Conservation (phyloP, 2,797 vertebrate species). For the Sebastes cheni region DNA sequence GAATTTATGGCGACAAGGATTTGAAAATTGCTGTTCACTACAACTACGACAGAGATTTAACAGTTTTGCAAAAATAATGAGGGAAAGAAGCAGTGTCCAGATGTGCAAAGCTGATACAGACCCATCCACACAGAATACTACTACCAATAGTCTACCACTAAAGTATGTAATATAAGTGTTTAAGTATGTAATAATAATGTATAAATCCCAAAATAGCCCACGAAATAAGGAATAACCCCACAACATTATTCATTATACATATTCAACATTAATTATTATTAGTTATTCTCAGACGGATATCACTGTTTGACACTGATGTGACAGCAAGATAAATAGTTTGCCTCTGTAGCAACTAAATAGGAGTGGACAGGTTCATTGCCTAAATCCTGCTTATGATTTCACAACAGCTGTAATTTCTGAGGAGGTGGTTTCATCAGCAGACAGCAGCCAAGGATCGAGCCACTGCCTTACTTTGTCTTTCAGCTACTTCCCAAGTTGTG, state of each 20-base stretch:
- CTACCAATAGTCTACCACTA: no score
- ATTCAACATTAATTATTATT: no score
- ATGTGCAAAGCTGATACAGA: neutral
- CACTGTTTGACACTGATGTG: no score
- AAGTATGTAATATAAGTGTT: no score
- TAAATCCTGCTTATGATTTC: slow-evolving; percentile 16
- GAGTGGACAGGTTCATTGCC: slow-evolving; percentile 7
- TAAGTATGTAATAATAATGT: no score
- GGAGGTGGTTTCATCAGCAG: neutral
- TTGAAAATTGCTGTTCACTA: neutral
- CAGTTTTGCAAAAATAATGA: neutral
- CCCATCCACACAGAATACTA: neutral
- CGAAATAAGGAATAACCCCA: no score
- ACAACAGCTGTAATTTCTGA: neutral
- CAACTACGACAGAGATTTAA: neutral
- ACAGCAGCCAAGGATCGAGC: neutral
- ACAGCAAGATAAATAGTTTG: neutral
- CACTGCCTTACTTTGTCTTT: slow-evolving; percentile 29
- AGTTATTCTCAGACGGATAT: no score
- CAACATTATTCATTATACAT: no score
- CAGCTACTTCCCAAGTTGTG: neutral
- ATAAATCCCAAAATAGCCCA: no score
- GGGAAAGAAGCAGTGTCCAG: neutral
- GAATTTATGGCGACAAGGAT: neutral
- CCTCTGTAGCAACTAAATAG: neutral